Base-by-base conservation (phyloP, 2,113 vertebrate genomes). In the Microtus pennsylvanicus region DNA sequence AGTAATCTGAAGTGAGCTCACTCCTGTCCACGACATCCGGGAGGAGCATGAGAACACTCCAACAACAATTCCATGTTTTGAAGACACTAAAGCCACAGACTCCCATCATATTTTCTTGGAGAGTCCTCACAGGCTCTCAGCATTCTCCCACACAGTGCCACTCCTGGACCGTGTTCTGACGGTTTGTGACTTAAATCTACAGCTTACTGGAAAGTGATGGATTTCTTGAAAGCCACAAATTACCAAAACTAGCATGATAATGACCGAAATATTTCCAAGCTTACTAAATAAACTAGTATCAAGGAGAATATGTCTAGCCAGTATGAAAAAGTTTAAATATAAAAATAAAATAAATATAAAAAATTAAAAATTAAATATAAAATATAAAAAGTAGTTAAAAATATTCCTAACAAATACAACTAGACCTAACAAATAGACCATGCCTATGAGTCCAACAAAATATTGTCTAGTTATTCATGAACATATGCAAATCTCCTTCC, bases 311-410 rank as follows among this genome's bases (percentile, higher is more conserved):
- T 70, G 45, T 22, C 9, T 70, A 70, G 52, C 22, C 47, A 72
- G 67, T 38, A 17, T 38, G 86, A 38, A 38, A n/a, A 72, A 35
- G 35, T 16, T 69, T 22, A 35, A 17, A 55, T 28, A 93, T 82
- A 90, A 72, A 95, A 90, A 67, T 77, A 38, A 86, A 93, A 58
- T 92, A 55, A 17, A 55, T 28, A 93, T 82, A 90, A 72, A 95
- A 90, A 65, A 13, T 52, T 77, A 72, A 95, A 90, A 65, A 13
- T 52, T 77, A 38, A 86, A 86, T 90, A 58, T 92, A 55, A 35
- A 17, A 55, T 28, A 93, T 87, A 90, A 72, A 93, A 58, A 80
- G 26, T 70, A 85, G 45, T 90, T 92, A 52, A 87, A 87, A 92
- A 85, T 16, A 92, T 92, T 75, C 52, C 91, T 67, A 95, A 81